Conservation (phyloP, 1,140 invertebrate genomes). For the Pantala flavescens region DNA sequence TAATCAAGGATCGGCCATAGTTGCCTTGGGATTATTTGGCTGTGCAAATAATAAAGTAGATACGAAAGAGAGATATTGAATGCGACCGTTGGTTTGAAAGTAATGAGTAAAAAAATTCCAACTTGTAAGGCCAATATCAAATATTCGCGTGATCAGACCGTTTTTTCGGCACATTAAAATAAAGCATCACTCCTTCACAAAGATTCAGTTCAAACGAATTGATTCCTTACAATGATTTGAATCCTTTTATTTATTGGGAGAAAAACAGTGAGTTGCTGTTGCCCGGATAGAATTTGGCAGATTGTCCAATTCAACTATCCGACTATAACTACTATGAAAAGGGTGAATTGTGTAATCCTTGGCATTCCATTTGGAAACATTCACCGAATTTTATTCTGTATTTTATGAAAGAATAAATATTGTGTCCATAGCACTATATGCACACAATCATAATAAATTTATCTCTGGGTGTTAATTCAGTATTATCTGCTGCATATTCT, state of each 20-base stretch:
- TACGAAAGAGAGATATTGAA: background rate
- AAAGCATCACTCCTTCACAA: background rate
- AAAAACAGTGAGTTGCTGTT: no score
- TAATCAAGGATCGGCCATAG: constrained; percentile 8
- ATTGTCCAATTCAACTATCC: background rate
- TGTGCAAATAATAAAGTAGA: background rate
- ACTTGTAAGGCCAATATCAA: background rate
- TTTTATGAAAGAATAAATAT: constrained; percentile 9
- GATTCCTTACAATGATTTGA: no score
- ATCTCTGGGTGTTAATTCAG: constrained; percentile 5
- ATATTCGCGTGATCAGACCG: background rate
- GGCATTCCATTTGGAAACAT: constrained; percentile 1
- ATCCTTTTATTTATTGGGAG: no score
- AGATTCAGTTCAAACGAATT: no score
- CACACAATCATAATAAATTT: background rate
- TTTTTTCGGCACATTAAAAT: background rate
- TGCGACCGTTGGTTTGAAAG: background rate
- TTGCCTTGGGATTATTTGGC: constrained; percentile 4
- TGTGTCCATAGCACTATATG: background rate
- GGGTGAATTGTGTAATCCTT: background rate
- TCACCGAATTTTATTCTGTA: background rate
- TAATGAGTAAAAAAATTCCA: no score
- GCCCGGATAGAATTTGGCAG: no score
- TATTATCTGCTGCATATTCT: constrained; percentile 10
- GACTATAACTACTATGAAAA: background rate